Percentiles rank a stretch among this genome's conserved stretches.
These are phyloP conservation scores for Arrhopalites spinosus DNA, from an alignment of 2,888 invertebrate genomes.

Conservation along the genomic window DNA sequence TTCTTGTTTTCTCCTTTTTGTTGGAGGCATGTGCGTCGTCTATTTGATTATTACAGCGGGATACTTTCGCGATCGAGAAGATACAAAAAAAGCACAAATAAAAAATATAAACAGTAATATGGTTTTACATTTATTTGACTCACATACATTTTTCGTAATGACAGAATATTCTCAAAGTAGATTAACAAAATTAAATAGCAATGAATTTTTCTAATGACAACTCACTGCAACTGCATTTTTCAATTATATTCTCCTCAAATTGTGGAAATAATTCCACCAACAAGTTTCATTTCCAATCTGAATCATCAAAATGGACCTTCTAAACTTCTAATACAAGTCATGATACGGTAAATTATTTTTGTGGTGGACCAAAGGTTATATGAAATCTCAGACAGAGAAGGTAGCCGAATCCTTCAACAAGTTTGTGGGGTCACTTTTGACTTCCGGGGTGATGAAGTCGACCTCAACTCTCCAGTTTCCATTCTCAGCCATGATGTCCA, in stretches of 20 bases:
- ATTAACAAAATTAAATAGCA: neutral
- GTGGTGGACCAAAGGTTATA: neutral
- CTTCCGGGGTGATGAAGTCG: slow-evolving; percentile 44
- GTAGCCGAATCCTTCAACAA: neutral
- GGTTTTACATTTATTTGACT: too few relatives aligned
- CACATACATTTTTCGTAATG: too few relatives aligned
- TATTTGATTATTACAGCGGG: too few relatives aligned
- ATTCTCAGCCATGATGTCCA: neutral
- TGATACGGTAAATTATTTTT: neutral
- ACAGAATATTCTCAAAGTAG: too few relatives aligned
- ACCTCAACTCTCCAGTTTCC: slow-evolving; percentile 43
- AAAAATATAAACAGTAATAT: too few relatives aligned
- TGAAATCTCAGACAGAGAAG: neutral
- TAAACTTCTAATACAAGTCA: neutral
- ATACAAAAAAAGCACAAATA: too few relatives aligned
- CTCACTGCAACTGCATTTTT: neutral
- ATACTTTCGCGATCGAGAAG: too few relatives aligned
- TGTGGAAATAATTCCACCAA: neutral
- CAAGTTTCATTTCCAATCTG: neutral
- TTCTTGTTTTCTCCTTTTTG: too few relatives aligned
- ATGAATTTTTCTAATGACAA: neutral
- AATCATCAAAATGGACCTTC: neutral
- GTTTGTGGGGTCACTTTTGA: slow-evolving; percentile 37
- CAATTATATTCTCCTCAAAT: neutral
- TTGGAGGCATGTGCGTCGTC: too few relatives aligned